These are phyloP conservation scores for Pseudachorutes palmiensis DNA, from an alignment of 1,140 invertebrate genomes.

Conservation along the genomic window DNA sequence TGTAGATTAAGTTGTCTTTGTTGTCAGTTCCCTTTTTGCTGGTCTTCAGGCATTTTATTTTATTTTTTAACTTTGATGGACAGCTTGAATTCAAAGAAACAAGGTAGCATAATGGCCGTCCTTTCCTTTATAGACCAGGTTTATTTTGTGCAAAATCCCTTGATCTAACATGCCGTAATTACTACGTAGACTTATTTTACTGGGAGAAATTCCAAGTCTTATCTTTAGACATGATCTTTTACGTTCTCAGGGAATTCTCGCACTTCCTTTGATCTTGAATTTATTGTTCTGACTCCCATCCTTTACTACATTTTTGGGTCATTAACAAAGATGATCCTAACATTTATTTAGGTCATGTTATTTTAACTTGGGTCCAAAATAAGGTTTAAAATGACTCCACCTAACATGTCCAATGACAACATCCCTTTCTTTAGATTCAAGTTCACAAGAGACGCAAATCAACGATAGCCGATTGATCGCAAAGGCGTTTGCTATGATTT, in stretches of 20 bases:
- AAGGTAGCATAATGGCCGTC: too few species aligned
- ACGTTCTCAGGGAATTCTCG: too few species aligned
- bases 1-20: too few species aligned
- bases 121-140: too few species aligned
- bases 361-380: background rate
- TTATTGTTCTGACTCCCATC: background rate
- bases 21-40: too few species aligned
- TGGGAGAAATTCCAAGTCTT: background rate
- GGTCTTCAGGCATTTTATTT: too few species aligned
- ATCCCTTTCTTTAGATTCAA: background rate
- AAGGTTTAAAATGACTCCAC: background rate
- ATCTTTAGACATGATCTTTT: too few species aligned
- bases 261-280: constrained; percentile 5
- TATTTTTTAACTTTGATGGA: too few species aligned
- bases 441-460: background rate
- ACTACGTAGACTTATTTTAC: too few species aligned
- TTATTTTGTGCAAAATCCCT: too few species aligned
- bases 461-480: background rate
- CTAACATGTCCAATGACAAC: background rate
- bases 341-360: background rate
- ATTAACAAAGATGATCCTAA: constrained; percentile 8
- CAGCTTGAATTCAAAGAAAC: too few species aligned
- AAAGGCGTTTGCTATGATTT: background rate
- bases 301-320: constrained; percentile 10
- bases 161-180: too few species aligned